Base-by-base conservation (phyloP, 1,140 invertebrate species). In the Aphaenogaster floridana region DNA sequence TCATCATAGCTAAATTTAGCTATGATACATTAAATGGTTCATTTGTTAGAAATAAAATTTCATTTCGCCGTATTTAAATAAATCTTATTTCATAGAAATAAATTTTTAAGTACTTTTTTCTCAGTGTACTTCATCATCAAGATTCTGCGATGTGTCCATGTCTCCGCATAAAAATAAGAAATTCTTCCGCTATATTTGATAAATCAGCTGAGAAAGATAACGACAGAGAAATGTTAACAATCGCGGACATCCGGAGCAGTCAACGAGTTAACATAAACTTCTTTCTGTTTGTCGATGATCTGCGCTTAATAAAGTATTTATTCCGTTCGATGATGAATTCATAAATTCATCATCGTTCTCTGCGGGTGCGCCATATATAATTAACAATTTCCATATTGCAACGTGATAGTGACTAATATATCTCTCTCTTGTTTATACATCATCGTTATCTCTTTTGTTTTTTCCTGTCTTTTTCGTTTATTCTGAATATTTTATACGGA, bases 131-230 rank as follows among this genome's bases (percentile, higher is more conserved):
- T 64, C 11, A 34, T 79, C 42, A 45, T 8, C 21, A 66, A 15
- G 17, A 48, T 50, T 63, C 66, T 36, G 28, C 28, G 17, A 64
- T 28, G 28, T 28, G 28, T 34, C 2, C 39, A 78, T 48, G 28
- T 66, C 15, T 50, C 3, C 11, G 28, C 3, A 21, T 21, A 28
- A 79, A 21, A 80, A 28, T 21, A 52, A 50, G 28, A 36, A 8
- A 8, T n/a, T 68, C 3, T 36, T 59, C 1, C 34, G n/a, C 2
- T 21, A 48, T 4, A 48, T 52, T 52, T 21, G 61, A 21, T 80
- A 68, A 50, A 64, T 64, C 17, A 42, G 13, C n/a, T 52, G 34
- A 21, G 45, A 52, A n/a, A 78, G 9, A 78, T 63, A 63, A 78
- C 2, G 21, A 48, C 17, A 78, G 9, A 39, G 0, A 7, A 11